A percentile compares a stretch with the other conserved stretches of the same genome.
Evolutionary conservation across 2,797 vertebrate genomes (phyloP).

Genomic region (Ispidina picta): DNA sequence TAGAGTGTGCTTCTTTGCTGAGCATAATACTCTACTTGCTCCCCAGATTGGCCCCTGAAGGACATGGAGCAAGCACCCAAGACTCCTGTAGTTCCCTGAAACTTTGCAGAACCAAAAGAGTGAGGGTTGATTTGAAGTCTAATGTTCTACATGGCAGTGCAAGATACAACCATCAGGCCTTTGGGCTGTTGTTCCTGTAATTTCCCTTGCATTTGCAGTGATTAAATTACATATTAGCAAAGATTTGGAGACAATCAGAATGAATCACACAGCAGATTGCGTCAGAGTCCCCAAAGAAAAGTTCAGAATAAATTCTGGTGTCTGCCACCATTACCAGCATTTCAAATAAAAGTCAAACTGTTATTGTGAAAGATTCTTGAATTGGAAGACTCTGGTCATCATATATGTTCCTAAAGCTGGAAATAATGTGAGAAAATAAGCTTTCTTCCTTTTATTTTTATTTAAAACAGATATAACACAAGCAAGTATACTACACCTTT

Average conservation of each 20-base stretch:
- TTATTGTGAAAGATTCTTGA: background rate
- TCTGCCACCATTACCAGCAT: constrained; percentile 49
- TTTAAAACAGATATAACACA: background rate
- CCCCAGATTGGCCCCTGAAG: background rate
- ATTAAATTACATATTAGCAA: constrained; percentile 38
- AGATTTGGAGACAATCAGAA: constrained; percentile 28
- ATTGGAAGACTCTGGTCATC: background rate
- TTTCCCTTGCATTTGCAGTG: constrained; percentile 13
- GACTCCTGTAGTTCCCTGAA: constrained; percentile 12
- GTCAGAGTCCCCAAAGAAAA: constrained; percentile 41
- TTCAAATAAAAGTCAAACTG: background rate
- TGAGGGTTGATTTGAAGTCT: constrained; percentile 22
- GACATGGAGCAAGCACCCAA: background rate
- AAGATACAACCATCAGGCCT: constrained; percentile 7
- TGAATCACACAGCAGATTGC: constrained; percentile 7
- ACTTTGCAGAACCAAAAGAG: background rate
- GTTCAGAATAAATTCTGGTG: constrained; percentile 24
- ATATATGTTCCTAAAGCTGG: background rate
- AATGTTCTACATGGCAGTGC: constrained; percentile 14
- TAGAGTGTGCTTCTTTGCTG: background rate
- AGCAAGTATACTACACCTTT: background rate
- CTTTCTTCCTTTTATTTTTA: background rate
- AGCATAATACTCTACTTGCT: background rate
- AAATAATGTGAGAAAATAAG: background rate
- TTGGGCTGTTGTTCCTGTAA: constrained; percentile 3